Evolutionary conservation across 1,140 invertebrate genomes (phyloP).

Genomic region (Tetragnatha versicolor): DNA sequence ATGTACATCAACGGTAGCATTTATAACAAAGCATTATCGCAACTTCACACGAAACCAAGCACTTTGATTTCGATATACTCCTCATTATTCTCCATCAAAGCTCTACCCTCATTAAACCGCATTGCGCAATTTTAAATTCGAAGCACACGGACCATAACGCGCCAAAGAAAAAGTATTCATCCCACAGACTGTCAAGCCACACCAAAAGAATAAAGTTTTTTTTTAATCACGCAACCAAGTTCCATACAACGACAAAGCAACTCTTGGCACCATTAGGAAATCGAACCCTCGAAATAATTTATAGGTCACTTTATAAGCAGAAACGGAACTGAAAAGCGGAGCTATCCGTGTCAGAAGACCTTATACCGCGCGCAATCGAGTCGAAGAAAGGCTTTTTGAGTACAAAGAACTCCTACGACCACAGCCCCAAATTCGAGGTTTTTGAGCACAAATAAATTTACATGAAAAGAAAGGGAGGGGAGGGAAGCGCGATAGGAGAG

Average conservation of each 20-base stretch:
- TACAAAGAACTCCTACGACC: slow-evolving; percentile 13
- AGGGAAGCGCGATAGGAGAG: too few relatives aligned
- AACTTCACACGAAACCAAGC: too few relatives aligned
- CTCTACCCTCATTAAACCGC: too few relatives aligned
- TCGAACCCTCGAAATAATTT: neutral
- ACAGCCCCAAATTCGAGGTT: neutral
- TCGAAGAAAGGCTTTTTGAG: slow-evolving; percentile 2
- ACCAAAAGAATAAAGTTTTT: neutral
- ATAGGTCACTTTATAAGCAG: slow-evolving; percentile 13
- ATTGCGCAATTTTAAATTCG: too few relatives aligned
- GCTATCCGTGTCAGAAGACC: slow-evolving; percentile 9
- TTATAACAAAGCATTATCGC: too few relatives aligned
- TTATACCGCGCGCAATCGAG: neutral
- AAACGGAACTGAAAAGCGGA: neutral
- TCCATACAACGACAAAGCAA: slow-evolving; percentile 1
- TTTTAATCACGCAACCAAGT: neutral
- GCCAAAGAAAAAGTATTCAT: too few relatives aligned
- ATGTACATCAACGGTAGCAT: too few relatives aligned
- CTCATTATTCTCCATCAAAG: too few relatives aligned
- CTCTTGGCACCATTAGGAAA: slow-evolving; percentile 6
- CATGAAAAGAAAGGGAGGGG: too few relatives aligned
- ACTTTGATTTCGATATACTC: too few relatives aligned
- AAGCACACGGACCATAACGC: too few relatives aligned
- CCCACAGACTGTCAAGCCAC: too few relatives aligned
- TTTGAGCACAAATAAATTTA: neutral